Evolutionary conservation across 2,888 invertebrate species (phyloP).

Genomic region (Sinelater perroti): DNA sequence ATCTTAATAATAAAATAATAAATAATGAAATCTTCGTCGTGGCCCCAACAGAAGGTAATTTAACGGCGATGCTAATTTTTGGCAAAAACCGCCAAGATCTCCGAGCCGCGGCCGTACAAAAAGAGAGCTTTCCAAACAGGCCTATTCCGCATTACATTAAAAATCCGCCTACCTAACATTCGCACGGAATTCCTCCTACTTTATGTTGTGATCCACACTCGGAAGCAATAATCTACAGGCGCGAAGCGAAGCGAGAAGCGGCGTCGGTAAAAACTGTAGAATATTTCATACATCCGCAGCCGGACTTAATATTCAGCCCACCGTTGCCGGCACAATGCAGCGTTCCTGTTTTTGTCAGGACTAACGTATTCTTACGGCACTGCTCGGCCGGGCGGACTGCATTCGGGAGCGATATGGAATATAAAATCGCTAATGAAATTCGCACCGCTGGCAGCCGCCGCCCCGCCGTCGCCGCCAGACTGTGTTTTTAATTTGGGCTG

Average conservation of each 20-base stretch:
- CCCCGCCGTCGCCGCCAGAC: not conserved
- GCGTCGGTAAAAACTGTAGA: constrained; percentile 26
- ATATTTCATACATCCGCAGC: constrained; percentile 40
- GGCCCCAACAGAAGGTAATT: too few species aligned
- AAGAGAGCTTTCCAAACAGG: constrained; percentile 14
- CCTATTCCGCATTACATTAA: constrained; percentile 34
- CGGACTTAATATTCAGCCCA: constrained; percentile 43
- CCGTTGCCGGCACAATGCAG: constrained; percentile 33
- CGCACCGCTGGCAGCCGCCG: too few species aligned
- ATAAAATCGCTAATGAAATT: constrained; percentile 6
- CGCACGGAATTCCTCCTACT: constrained; percentile 36
- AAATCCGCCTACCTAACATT: constrained; percentile 31
- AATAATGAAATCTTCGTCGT: too few species aligned
- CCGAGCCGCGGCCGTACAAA: too few species aligned
- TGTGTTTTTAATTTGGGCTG: constrained; percentile 1
- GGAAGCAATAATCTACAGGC: constrained; percentile 36
- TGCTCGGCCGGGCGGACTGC: constrained; percentile 28
- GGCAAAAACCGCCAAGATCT: too few species aligned
- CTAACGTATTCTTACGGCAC: constrained; percentile 38
- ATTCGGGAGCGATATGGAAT: constrained; percentile 13
- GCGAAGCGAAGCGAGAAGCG: constrained; percentile 25
- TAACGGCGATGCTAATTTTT: too few species aligned
- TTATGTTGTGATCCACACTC: constrained; percentile 33
- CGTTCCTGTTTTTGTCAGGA: constrained; percentile 39
- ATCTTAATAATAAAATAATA: too few species aligned